These are phyloP conservation scores for Tetrax tetrax DNA, from an alignment of 2,113 vertebrate species.

Conservation along the genomic window DNA sequence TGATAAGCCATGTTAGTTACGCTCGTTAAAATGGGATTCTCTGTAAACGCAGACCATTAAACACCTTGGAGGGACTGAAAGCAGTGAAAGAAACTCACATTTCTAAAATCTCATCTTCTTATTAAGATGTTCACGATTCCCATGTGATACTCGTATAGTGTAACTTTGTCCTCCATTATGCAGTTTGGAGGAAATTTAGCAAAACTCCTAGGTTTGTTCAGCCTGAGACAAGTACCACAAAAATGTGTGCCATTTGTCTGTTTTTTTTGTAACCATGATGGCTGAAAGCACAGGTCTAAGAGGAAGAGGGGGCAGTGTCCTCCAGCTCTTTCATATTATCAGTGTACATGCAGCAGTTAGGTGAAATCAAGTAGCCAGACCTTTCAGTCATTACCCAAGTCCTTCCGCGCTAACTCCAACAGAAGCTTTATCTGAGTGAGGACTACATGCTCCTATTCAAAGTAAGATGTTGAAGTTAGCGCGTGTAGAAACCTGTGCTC, in stretches of 20 bases:
- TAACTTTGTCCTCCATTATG: neutral
- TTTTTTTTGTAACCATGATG: fast-evolving
- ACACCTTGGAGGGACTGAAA: neutral
- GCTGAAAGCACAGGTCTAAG: neutral
- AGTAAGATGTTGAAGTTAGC: neutral
- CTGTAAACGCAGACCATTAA: neutral
- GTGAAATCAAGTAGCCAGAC: neutral
- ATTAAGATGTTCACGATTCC: neutral
- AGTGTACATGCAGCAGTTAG: neutral
- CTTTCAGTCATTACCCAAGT: neutral
- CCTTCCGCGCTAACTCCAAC: neutral
- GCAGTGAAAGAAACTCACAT: neutral
- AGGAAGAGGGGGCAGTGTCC: neutral
- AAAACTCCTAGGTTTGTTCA: neutral
- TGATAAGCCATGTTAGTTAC: neutral
- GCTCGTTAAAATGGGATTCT: neutral
- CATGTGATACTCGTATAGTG: neutral
- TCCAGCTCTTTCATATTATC: neutral
- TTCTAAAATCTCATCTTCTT: neutral
- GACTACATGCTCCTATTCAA: neutral
- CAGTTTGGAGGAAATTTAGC: neutral
- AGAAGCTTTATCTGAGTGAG: neutral
- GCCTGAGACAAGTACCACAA: neutral
- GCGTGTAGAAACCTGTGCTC: neutral
- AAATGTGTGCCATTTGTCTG: neutral